These are phyloP conservation scores for Epicauta chinensis DNA, from an alignment of 1,140 invertebrate species.

Conservation along the genomic window DNA sequence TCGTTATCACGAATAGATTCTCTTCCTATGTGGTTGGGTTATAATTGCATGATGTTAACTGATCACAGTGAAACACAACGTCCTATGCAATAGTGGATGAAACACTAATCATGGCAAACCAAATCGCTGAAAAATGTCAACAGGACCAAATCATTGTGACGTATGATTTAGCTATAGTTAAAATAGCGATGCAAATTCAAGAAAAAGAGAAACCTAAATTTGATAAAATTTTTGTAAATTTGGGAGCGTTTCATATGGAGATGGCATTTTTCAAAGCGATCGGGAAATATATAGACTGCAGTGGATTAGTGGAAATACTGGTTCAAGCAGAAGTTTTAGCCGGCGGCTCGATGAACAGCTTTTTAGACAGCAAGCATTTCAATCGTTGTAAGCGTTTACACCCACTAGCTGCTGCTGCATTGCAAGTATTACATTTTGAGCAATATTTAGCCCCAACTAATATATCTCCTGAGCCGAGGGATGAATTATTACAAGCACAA, in stretches of 20 bases:
- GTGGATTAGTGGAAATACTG: conserved; percentile 35
- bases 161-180: conserved; percentile 42
- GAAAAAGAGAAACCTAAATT: conserved; percentile 31
- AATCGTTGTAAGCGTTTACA: conserved; percentile 43
- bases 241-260: conserved; percentile 38
- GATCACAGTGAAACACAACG: conserved; percentile 28
- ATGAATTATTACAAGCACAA: conserved; percentile 8
- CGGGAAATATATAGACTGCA: conserved; percentile 36
- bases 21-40: conserved; percentile 37
- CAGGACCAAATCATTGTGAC: conserved; percentile 26
- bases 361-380: conserved; percentile 41
- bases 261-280: conserved; percentile 41
- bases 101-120: conserved; percentile 22
- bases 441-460: conserved; percentile 30
- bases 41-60: conserved; percentile 27
- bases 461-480: too few relatives aligned
- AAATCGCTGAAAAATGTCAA: conserved; percentile 22
- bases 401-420: too few relatives aligned
- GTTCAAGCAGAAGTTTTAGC: conserved; percentile 34
- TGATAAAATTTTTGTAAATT: conserved; percentile 38
- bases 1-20: conserved; percentile 31
- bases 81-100: conserved; percentile 17
- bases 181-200: conserved; percentile 41
- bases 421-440: conserved; percentile 30
- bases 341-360: conserved; percentile 37